phyloP scores from a whole-genome alignment of 2,797 vertebrate species.

The Alexandromys oeconomus region DNA sequence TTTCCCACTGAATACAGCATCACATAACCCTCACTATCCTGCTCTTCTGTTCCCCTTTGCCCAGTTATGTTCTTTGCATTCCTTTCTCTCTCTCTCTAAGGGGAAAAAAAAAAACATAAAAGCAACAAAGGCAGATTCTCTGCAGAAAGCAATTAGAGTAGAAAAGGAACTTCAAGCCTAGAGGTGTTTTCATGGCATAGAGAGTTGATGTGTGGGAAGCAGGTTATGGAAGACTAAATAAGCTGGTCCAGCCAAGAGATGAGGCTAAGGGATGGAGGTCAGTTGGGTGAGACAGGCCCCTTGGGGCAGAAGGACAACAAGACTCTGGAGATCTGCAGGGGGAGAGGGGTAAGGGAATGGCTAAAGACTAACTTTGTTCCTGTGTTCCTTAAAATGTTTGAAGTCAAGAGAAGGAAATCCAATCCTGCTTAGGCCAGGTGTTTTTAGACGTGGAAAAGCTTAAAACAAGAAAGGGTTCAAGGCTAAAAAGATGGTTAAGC shows the following conservation, averaged over 20 bases:
- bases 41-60: not conserved
- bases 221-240: not conserved
- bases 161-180: slow-evolving; percentile 55
- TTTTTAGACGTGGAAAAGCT: not conserved
- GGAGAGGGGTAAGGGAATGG: not conserved
- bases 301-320: not conserved
- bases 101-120: not conserved
- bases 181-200: slow-evolving; percentile 19
- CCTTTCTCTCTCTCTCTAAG: slow-evolving; percentile 33
- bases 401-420: not conserved
- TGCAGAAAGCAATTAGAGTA: slow-evolving; percentile 59
- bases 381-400: slow-evolving; percentile 3
- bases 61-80: not conserved
- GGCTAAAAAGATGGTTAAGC: not conserved
- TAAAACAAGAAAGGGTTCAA: not conserved
- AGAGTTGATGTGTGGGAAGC: not conserved
- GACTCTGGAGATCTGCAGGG: not conserved
- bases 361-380: not conserved
- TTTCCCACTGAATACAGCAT: not conserved
- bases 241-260: not conserved
- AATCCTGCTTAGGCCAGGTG: not conserved
- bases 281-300: not conserved
- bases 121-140: slow-evolving; percentile 39
- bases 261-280: not conserved
- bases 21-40: not conserved